Percentiles rank a stretch among this genome's conserved stretches.
Conservation (phyloP, 2,113 vertebrate species). For the Apteryx owenii region DNA sequence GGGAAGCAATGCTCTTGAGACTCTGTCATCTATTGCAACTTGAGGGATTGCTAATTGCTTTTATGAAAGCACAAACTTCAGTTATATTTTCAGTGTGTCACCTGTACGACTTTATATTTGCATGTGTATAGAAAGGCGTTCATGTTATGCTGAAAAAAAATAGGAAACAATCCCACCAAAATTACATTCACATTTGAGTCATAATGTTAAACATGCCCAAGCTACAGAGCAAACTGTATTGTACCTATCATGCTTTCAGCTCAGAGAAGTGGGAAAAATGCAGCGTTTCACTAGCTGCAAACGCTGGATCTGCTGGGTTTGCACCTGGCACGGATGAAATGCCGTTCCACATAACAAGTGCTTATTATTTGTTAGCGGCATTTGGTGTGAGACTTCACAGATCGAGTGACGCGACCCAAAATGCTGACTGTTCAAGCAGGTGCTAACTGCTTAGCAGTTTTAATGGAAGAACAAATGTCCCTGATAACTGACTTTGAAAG, state of each 20-base stretch:
- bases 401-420: accelerated
- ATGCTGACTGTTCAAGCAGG: not conserved
- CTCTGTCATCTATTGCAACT: conserved; percentile 33
- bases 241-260: not conserved
- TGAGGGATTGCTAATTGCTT: conserved; percentile 52
- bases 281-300: not conserved
- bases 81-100: conserved; percentile 24
- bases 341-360: not conserved
- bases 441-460: not conserved
- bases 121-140: not conserved
- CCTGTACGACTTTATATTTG: conserved; percentile 8
- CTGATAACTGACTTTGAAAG: not conserved
- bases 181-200: not conserved
- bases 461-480: not conserved
- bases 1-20: conserved; percentile 14
- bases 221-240: not conserved
- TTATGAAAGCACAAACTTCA: conserved; percentile 17
- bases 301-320: not conserved
- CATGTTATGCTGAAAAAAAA: not conserved
- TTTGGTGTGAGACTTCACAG: not conserved
- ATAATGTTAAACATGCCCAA: not conserved
- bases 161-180: not conserved
- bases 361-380: not conserved
- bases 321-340: not conserved
- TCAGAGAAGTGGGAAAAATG: not conserved